A percentile compares a stretch with the other conserved stretches of the same genome.
phyloP scores from a whole-genome alignment of 1,140 invertebrate genomes.

The Eupeodes corollae region DNA sequence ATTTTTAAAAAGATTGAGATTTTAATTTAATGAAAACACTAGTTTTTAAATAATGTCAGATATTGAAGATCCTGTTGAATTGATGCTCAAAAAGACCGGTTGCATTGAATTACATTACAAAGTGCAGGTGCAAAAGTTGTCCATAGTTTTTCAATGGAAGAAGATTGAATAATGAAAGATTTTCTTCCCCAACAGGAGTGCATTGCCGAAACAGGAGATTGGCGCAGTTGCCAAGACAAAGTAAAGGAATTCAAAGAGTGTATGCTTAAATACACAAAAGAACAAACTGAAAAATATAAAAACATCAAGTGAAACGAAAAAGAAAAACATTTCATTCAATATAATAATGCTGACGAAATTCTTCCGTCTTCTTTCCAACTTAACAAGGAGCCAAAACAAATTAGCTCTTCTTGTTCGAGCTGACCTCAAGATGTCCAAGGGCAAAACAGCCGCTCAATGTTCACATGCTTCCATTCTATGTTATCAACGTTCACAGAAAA shows the following conservation, averaged over 20 bases:
- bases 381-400: constrained; percentile 33
- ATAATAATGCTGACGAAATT: constrained; percentile 7
- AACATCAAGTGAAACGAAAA: constrained; percentile 23
- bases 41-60: too few species aligned
- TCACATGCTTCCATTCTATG: constrained; percentile 64
- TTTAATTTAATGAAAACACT: too few species aligned
- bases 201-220: constrained; percentile 75
- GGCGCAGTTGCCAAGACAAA: constrained; percentile 77
- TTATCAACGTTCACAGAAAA: constrained; percentile 43
- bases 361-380: constrained; percentile 1
- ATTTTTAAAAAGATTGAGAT: too few species aligned
- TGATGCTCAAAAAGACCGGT: constrained; percentile 76
- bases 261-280: constrained; percentile 48
- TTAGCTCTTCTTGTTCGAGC: constrained; percentile 64
- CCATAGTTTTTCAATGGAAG: background rate
- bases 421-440: constrained; percentile 69
- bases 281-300: constrained; percentile 32
- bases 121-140: constrained; percentile 51
- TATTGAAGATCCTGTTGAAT: constrained; percentile 62
- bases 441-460: constrained; percentile 74
- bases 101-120: constrained; percentile 77
- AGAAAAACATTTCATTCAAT: constrained; percentile 6
- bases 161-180: background rate
- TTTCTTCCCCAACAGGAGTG: constrained; percentile 54
- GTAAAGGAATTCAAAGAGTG: constrained; percentile 69